Conservation (phyloP, 23 tunicate species). For the Ascidia mentula region DNA sequence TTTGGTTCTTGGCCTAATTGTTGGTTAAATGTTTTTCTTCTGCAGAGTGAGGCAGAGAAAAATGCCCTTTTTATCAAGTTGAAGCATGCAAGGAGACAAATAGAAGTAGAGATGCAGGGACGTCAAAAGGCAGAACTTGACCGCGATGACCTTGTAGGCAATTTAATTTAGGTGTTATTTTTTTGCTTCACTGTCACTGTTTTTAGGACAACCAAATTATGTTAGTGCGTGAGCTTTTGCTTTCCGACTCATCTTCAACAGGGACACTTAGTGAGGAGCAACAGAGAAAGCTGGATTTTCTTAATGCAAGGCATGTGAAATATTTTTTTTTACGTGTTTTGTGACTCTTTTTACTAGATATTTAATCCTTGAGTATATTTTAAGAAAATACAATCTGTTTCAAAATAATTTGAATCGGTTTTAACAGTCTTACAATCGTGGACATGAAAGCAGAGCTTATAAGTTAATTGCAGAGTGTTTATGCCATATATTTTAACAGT, state of each 20-base stretch:
- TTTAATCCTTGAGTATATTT: no score
- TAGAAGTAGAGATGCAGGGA: constrained; percentile 79
- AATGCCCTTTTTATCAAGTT: constrained; percentile 85
- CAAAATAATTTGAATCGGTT: no score
- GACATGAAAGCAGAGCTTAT: no score
- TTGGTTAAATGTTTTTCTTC: background rate
- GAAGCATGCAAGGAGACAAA: constrained; percentile 86
- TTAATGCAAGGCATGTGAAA: constrained; percentile 72
- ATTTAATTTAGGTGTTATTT: background rate
- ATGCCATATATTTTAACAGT: no score
- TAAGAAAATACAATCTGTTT: no score
- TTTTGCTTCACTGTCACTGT: background rate
- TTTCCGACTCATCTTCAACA: constrained; percentile 47
- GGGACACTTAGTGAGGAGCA: constrained; percentile 82
- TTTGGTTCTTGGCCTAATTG: background rate
- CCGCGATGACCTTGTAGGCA: constrained; percentile 75
- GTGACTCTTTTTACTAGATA: no score
- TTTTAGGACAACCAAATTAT: constrained; percentile 66
- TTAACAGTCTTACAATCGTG: no score
- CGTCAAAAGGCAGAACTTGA: constrained; percentile 88
- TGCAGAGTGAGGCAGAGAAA: constrained; percentile 76
- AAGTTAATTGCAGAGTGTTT: no score
- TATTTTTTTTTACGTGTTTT: no score
- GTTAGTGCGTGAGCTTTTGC: constrained; percentile 81
- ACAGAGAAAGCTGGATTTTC: constrained; percentile 86